Percentiles rank a stretch among this genome's conserved stretches.
These are phyloP conservation scores for Caerostris darwini DNA, from an alignment of 1,140 invertebrate species.

Conservation along the genomic window DNA sequence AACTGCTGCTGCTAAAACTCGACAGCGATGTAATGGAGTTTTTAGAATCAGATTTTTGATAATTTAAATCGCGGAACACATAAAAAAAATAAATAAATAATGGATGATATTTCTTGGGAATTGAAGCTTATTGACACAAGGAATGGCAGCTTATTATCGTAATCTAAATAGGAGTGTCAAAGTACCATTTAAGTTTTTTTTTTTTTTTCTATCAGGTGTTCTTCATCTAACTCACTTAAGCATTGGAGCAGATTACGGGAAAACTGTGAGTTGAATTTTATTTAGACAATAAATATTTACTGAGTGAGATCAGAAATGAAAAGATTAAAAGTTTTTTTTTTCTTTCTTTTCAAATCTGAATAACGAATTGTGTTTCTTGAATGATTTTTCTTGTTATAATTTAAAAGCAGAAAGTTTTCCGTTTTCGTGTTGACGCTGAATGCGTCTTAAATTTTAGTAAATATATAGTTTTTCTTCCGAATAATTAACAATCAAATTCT, in stretches of 20 bases:
- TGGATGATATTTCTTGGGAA: neutral
- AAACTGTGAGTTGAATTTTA: conserved; percentile 17
- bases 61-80: neutral
- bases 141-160: neutral
- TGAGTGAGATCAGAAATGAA: neutral
- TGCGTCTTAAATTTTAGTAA: no score
- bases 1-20: neutral
- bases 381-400: no score
- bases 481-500: no score
- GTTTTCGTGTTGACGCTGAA: no score
- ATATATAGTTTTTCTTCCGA: no score
- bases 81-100: neutral
- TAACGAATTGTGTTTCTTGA: neutral
- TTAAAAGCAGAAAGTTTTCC: no score
- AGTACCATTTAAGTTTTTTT: neutral
- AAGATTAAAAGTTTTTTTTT: neutral
- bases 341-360: neutral
- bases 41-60: neutral
- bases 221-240: neutral
- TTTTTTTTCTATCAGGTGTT: neutral
- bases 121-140: conserved; percentile 1
- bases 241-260: neutral
- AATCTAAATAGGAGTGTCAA: neutral
- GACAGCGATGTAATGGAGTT: neutral
- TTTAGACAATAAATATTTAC: neutral